Conservation (phyloP, 2,113 vertebrate genomes). For the Calypte anna region DNA sequence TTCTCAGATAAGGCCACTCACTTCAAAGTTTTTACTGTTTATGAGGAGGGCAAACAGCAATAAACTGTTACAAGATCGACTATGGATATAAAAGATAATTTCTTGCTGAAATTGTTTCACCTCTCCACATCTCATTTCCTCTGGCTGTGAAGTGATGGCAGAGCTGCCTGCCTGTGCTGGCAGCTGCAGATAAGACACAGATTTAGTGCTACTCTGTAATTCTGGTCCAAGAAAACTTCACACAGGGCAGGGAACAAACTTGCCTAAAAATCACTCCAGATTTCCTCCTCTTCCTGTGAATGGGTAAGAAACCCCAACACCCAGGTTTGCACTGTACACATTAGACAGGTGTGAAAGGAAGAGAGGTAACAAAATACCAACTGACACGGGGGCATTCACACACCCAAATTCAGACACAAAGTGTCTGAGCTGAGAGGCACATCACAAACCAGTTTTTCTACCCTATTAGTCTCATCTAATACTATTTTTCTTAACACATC, state of each 20-base stretch:
- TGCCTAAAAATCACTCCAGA: neutral
- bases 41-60: constrained; percentile 16
- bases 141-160: neutral
- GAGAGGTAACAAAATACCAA: neutral
- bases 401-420: neutral
- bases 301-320: neutral
- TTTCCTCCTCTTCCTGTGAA: neutral
- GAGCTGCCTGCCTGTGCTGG: neutral
- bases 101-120: constrained; percentile 5
- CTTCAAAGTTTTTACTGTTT: constrained; percentile 26
- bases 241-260: neutral
- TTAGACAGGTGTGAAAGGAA: neutral
- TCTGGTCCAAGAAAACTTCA: neutral
- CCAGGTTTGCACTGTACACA: neutral
- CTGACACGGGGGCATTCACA: neutral
- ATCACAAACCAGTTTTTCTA: constrained; percentile 41
- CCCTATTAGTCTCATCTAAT: constrained; percentile 13
- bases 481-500: constrained; percentile 10
- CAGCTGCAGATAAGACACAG: constrained; percentile 25
- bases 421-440: neutral
- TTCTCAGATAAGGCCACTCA: constrained; percentile 17
- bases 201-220: neutral
- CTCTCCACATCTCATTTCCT: constrained; percentile 6
- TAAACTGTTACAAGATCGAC: neutral
- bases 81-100: neutral